Conservation (phyloP, 2,888 invertebrate genomes). For the Phania funesta region DNA sequence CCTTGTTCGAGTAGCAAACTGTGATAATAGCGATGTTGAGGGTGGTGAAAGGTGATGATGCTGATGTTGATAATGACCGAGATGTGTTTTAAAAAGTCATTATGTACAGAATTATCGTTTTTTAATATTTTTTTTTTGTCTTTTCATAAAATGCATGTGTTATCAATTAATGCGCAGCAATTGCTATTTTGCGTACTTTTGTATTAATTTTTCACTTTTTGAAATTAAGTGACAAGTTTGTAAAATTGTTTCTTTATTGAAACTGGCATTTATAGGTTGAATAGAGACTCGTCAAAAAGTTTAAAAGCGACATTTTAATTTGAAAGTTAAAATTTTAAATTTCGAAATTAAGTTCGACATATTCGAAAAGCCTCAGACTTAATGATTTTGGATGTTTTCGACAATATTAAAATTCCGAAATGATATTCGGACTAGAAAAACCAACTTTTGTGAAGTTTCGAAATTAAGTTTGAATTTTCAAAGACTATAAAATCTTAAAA, state of each 20-base stretch:
- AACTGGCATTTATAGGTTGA: neutral
- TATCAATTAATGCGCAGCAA: constrained; percentile 23
- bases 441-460: no score
- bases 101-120: neutral
- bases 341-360: no score
- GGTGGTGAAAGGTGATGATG: neutral
- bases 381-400: no score
- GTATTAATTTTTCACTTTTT: neutral
- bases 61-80: neutral
- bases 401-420: no score
- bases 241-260: neutral
- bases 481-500: no score
- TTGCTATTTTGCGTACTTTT: neutral
- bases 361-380: no score
- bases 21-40: neutral
- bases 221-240: neutral
- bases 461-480: no score
- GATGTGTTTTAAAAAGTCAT: constrained; percentile 44
- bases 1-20: neutral
- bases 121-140: neutral
- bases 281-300: neutral
- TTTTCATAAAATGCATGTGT: neutral
- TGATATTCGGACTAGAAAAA: no score
- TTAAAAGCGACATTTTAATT: neutral
- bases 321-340: neutral